phyloP scores from a whole-genome alignment of 2,888 invertebrate species.

The Caenorhabditis panamensis region DNA sequence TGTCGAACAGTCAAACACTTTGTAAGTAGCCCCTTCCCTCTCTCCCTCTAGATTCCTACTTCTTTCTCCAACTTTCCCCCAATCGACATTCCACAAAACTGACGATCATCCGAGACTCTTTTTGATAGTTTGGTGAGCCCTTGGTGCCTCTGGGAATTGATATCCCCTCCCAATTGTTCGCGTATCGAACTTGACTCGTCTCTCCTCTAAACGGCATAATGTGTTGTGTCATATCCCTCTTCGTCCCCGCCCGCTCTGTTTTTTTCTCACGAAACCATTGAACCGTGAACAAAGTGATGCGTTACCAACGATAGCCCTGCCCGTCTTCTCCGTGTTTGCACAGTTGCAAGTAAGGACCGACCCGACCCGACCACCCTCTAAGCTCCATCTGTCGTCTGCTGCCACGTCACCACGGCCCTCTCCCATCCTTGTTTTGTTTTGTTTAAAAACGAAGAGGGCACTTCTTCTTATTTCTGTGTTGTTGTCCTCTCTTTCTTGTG shows the following conservation, averaged over 20 bases:
- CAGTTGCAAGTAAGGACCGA: slow-evolving; percentile 37
- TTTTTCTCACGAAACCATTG: slow-evolving; percentile 24
- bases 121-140: slow-evolving; percentile 21
- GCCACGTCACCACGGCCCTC: not conserved
- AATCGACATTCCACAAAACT: slow-evolving; percentile 3
- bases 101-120: not conserved
- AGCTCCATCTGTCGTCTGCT: slow-evolving; percentile 23
- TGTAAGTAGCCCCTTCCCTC: slow-evolving; percentile 42
- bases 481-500: slow-evolving; percentile 9
- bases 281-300: slow-evolving; percentile 30
- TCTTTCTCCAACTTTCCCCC: slow-evolving; percentile 9
- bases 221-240: slow-evolving; percentile 24
- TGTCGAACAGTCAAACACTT: slow-evolving; percentile 57
- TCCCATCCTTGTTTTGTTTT: slow-evolving; percentile 29
- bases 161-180: slow-evolving; percentile 30
- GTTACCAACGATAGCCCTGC: slow-evolving; percentile 14
- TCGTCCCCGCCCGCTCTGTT: not conserved
- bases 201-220: slow-evolving; percentile 25
- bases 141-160: slow-evolving; percentile 28
- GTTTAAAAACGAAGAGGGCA: slow-evolving; percentile 33
- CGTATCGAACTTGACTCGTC: slow-evolving; percentile 23
- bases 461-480: slow-evolving; percentile 24
- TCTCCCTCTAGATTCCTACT: not conserved
- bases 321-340: slow-evolving; percentile 38
- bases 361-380: not conserved